Percentiles rank a stretch among this genome's conserved stretches.
phyloP scores from a whole-genome alignment of 2,113 vertebrate species.

The Neogale vison region DNA sequence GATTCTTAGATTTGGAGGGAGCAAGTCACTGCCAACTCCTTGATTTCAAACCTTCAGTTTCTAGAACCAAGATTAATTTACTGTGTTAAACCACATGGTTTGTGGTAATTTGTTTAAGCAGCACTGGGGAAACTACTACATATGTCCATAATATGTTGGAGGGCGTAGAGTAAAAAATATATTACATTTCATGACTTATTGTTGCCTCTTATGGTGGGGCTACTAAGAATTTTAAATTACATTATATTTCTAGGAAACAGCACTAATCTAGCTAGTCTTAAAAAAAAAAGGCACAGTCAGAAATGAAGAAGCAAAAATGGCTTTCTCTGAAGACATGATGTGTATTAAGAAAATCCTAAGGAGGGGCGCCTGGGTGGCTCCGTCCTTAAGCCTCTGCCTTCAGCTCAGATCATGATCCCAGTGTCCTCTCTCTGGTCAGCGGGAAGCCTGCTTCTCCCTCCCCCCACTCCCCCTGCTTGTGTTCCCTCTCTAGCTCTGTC shows the following conservation, averaged over 20 bases:
- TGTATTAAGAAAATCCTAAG: background rate
- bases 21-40: background rate
- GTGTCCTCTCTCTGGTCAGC: too few species aligned
- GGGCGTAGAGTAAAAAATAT: background rate
- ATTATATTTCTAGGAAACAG: background rate
- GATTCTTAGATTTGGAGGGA: background rate
- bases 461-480: too few species aligned
- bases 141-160: background rate
- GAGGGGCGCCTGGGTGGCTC: too few species aligned
- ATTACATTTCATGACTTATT: background rate
- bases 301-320: background rate
- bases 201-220: background rate
- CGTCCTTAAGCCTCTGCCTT: too few species aligned
- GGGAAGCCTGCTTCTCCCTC: too few species aligned
- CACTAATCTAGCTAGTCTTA: background rate
- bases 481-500: too few species aligned
- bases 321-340: background rate
- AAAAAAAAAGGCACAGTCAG: background rate
- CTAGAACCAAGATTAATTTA: background rate
- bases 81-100: background rate
- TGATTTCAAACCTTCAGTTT: background rate
- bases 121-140: background rate
- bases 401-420: too few species aligned
- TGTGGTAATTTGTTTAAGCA: background rate
- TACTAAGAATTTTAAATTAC: slow-evolving; percentile 11